phyloP scores from a whole-genome alignment of 2,888 invertebrate species.

The Ophion slaviceki region DNA sequence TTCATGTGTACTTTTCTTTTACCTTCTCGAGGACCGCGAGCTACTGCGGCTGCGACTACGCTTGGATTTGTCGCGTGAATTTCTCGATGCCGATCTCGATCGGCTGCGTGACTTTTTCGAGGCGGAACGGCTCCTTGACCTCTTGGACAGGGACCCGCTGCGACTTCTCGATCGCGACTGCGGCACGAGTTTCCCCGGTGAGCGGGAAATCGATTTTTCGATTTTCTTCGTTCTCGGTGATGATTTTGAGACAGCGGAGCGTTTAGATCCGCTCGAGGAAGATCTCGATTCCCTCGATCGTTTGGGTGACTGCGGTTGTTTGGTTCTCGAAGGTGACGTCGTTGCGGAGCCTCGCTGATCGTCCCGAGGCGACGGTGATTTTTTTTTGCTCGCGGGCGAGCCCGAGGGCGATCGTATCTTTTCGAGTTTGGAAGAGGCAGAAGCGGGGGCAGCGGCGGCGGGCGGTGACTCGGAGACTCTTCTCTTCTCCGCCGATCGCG shows the following conservation, averaged over 20 bases:
- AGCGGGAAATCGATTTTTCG: slow-evolving; percentile 70
- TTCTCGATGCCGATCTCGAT: slow-evolving; percentile 76
- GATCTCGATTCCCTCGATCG: slow-evolving; percentile 74
- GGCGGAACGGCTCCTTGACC: slow-evolving; percentile 76
- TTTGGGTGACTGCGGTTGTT: slow-evolving; percentile 66
- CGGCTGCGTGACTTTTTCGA: slow-evolving; percentile 73
- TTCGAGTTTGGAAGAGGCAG: slow-evolving; percentile 68
- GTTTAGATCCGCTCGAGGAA: slow-evolving; percentile 74
- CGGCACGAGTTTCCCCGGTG: slow-evolving; percentile 69
- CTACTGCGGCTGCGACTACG: slow-evolving; percentile 76
- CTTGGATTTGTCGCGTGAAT: slow-evolving; percentile 74
- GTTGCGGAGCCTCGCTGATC: slow-evolving; percentile 42
- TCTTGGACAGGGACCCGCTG: slow-evolving; percentile 68
- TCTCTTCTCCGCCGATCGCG: slow-evolving; percentile 69
- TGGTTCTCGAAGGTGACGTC: slow-evolving; percentile 67
- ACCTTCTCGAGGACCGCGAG: slow-evolving; percentile 80
- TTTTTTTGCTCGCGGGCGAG: slow-evolving; percentile 68
- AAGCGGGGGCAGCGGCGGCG: slow-evolving; percentile 61
- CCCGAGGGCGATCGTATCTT: slow-evolving; percentile 70
- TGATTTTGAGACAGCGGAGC: slow-evolving; percentile 62
- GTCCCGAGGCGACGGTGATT: slow-evolving; percentile 69
- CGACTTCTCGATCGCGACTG: slow-evolving; percentile 70
- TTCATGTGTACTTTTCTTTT: not conserved
- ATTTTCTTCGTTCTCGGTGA: slow-evolving; percentile 71
- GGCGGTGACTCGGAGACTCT: slow-evolving; percentile 75